phyloP scores from a whole-genome alignment of 2,888 invertebrate genomes.

The Nomada goodeniana region DNA sequence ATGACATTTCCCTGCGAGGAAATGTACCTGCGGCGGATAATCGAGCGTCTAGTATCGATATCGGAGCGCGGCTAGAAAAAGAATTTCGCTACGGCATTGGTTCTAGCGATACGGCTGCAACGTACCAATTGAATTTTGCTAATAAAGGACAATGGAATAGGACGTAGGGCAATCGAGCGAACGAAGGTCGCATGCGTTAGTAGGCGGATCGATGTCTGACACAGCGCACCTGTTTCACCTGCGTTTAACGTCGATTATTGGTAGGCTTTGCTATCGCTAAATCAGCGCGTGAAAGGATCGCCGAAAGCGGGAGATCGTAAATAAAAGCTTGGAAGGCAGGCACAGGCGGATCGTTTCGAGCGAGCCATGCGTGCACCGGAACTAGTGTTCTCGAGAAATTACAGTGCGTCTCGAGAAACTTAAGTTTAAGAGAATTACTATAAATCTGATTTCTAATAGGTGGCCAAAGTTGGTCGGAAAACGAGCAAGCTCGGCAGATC shows the following conservation, averaged over 20 bases:
- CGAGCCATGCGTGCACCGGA: neutral
- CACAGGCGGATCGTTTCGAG: neutral
- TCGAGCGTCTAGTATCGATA: too few species aligned
- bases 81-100: too few species aligned
- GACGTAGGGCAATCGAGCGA: too few species aligned
- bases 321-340: too few species aligned
- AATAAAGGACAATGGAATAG: slow-evolving; percentile 4
- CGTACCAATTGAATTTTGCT: neutral
- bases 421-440: too few species aligned
- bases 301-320: neutral
- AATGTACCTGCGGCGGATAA: too few species aligned
- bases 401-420: too few species aligned
- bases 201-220: neutral
- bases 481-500: too few species aligned
- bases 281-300: neutral
- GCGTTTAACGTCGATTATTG: neutral
- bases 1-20: too few species aligned
- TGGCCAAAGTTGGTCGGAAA: too few species aligned
- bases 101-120: neutral
- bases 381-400: neutral
- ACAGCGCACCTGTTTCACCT: neutral
- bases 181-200: neutral
- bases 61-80: too few species aligned
- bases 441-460: too few species aligned
- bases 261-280: neutral